Evolutionary conservation across 2,797 vertebrate genomes (phyloP), one percentile per base, ranked within the genome.

Genomic region (Nothura maculosa): DNA sequence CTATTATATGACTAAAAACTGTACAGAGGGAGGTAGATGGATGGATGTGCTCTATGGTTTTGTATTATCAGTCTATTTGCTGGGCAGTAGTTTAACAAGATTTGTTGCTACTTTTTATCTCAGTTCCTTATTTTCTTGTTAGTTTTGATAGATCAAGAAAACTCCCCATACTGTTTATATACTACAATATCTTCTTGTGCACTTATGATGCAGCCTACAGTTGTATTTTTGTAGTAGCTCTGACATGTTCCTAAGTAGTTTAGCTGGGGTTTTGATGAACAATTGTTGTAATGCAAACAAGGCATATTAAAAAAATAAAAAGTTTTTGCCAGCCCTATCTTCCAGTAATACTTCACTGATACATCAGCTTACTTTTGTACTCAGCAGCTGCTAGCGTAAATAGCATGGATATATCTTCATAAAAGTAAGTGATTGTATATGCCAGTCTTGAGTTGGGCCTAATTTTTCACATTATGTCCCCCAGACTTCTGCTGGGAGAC

Each of bases 211-310:
- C 0, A 22, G 17, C 22, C 76, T 81, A 73, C 81, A 83, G 78
- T 63, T 83, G 34, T 64, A 38, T 75, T 93, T 72, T 90, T 92
- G 18, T 57, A 63, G 70, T 81, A 94, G 84, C 55, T 94, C 63
- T 83, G 77, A 93, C 68, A 78, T 87, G 64, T 77, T 94, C 84
- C 85, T 63, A 94, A 89, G 89, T 93, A 87, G 64, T 85, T 93
- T 90, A 91, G 54, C 66, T 87, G 78, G 57, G 50, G 70, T 87
- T 83, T 54, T 90, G 76, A 86, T 48, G 87, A 79, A 73, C 81
- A 92, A 73, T 85, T 92, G 63, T 91, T 76, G 62, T 48, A 88
- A 80, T 45, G 62, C 63, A 91, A 90, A 85, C 3, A 10, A 93
- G 85, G 78, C 36, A 21, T 43, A 73, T 38, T 48, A 48, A 28